A percentile compares a stretch with the other conserved stretches of the same genome.
phyloP scores from a whole-genome alignment of 2,888 invertebrate species.

The Pyrocoelia pectoralis region DNA sequence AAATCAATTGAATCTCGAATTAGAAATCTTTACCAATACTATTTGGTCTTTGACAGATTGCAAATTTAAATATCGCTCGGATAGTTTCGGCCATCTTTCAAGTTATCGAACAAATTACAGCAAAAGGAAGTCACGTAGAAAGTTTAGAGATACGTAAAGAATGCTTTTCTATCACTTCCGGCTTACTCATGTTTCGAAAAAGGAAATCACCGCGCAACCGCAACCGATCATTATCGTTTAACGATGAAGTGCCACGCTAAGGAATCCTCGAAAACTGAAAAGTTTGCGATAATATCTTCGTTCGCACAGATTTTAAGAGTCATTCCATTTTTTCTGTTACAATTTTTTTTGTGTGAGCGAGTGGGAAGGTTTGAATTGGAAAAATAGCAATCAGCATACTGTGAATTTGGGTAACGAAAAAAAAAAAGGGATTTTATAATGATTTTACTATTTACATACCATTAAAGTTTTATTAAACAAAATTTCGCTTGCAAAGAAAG shows the following conservation, averaged over 20 bases:
- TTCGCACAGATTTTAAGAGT: background rate
- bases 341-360: too few species aligned
- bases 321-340: too few species aligned
- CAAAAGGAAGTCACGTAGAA: background rate
- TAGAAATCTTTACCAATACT: constrained; percentile 16
- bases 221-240: constrained; percentile 18
- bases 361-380: too few species aligned
- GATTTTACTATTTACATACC: too few species aligned
- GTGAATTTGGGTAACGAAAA: too few species aligned
- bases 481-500: too few species aligned
- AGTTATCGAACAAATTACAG: constrained; percentile 2
- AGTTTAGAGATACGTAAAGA: background rate
- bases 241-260: constrained; percentile 12
- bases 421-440: too few species aligned
- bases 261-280: constrained; percentile 8
- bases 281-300: constrained; percentile 9
- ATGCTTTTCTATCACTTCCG: constrained; percentile 7
- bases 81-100: constrained; percentile 6
- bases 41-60: constrained; percentile 23
- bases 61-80: constrained; percentile 24
- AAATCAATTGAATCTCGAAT: constrained; percentile 29
- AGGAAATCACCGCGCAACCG: constrained; percentile 7
- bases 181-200: constrained; percentile 13
- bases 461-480: too few species aligned
- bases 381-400: too few species aligned